Evolutionary conservation across 2,113 vertebrate genomes (phyloP).

Genomic region (Eleginops maclovinus): DNA sequence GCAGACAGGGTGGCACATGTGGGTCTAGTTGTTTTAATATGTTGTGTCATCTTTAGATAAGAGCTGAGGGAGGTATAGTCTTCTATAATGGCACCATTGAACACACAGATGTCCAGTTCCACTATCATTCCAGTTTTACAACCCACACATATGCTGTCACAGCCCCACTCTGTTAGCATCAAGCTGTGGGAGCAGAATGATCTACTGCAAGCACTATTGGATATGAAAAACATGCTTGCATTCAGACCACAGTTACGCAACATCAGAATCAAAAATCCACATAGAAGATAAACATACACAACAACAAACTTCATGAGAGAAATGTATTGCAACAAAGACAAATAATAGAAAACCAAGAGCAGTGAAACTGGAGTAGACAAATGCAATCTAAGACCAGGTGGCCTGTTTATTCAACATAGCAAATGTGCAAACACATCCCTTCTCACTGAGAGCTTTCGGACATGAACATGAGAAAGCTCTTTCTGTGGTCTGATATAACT

Average conservation of each 20-base stretch:
- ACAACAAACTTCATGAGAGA: not conserved
- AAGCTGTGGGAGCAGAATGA: conserved; percentile 72
- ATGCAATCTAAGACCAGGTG: not conserved
- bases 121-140: conserved; percentile 73
- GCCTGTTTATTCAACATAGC: conserved; percentile 24
- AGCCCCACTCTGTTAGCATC: conserved; percentile 64
- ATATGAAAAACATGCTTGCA: conserved; percentile 60
- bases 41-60: conserved; percentile 73
- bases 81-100: conserved; percentile 61
- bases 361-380: not conserved
- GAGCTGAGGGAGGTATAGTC: conserved; percentile 56
- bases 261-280: conserved; percentile 19
- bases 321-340: not conserved
- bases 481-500: conserved; percentile 24
- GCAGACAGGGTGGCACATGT: conserved; percentile 47
- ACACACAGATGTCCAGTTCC: conserved; percentile 72
- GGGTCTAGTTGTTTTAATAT: conserved; percentile 45
- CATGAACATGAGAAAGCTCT: conserved; percentile 55
- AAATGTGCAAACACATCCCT: conserved; percentile 24
- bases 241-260: conserved; percentile 51
- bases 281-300: not conserved
- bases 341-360: not conserved
- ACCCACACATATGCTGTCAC: conserved; percentile 76
- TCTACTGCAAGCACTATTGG: conserved; percentile 60
- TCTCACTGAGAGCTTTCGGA: conserved; percentile 15